Evolutionary conservation across 2,888 invertebrate species (phyloP), one percentile per base, ranked within the genome.

Genomic region (Sarcophaga subvicina): DNA sequence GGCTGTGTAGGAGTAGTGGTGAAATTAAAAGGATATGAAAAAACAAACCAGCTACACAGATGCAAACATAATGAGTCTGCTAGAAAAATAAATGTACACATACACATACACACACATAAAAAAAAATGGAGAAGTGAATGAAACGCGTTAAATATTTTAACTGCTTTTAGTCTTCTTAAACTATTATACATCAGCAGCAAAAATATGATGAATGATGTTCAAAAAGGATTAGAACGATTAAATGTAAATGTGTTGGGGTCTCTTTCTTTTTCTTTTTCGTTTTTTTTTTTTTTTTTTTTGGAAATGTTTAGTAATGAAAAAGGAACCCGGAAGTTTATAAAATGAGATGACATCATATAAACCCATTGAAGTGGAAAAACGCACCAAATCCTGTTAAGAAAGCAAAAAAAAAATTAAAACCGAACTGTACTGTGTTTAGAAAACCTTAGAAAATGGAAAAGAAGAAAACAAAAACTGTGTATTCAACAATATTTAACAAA

Each of bases 351-450:
- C 84, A 84, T 79, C 66, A 67, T 71, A 87, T 54, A 76, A 87
- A 87, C 63, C 76, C 87, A 87, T 87, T 87, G 67, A 87, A 87
- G 84, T 82, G 76, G 71, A 81, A 87, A 85, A 83, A 78, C 72
- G 72, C 79, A 75, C 62, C 45, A 80, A 83, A 69, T 45, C 69
- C 60, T 59, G 54, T 54, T 14, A 54, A 64, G 75, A 37, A 82
- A 82, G 8, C 8, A 37, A 10, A 27, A 6, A 27, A 27, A 27
- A 27, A 37, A 72, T 25, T 47, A 76, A 81, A 63, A 71, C 66
- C 64, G 14, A 70, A n/a, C 14, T 47, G 22, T 3, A 54, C 17
- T 54, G 14, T 12, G 17, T 17, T 54, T 14, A 54, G 54, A 54
- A 54, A 17, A 12, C 54, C 54, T 54, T 54, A 54, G 54, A 4